Percentiles rank a stretch among this genome's conserved stretches.
Evolutionary conservation across 2,797 vertebrate species (phyloP).

Genomic region (Xenentodon cancila): DNA sequence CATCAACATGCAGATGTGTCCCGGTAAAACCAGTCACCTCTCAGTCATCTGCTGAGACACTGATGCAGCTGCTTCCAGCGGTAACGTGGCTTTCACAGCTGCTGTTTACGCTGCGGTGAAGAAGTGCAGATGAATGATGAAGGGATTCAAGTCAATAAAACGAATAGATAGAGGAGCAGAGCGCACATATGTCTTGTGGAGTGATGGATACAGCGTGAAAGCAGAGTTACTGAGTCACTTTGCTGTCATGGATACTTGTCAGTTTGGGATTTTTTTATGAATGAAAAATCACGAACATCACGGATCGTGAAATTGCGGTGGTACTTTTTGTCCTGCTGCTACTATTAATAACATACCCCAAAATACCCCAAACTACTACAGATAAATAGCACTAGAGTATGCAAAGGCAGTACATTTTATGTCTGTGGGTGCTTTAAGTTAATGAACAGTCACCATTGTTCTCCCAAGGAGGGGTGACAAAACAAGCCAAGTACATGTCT

Average conservation of each 20-base stretch:
- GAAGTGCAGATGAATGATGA: slow-evolving; percentile 33
- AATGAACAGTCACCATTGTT: no score
- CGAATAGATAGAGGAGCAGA: slow-evolving; percentile 13
- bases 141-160: slow-evolving; percentile 30
- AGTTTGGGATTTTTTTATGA: neutral
- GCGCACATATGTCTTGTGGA: slow-evolving; percentile 13
- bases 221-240: neutral
- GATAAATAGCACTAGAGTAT: no score
- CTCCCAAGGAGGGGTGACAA: no score
- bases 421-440: no score
- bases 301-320: neutral
- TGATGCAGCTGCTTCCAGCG: slow-evolving; percentile 41
- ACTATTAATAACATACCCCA: neutral
- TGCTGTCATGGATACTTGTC: slow-evolving; percentile 1
- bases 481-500: no score
- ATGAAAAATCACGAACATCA: neutral
- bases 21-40: slow-evolving; percentile 29
- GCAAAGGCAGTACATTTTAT: no score
- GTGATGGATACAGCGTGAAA: slow-evolving; percentile 14
- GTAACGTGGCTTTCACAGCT: slow-evolving; percentile 36
- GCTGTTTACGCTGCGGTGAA: slow-evolving; percentile 44
- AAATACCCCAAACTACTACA: neutral
- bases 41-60: slow-evolving; percentile 35
- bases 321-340: slow-evolving; percentile 8
- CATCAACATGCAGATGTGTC: slow-evolving; percentile 35